A percentile compares a stretch with the other conserved stretches of the same genome.
phyloP scores from a whole-genome alignment of 2,888 invertebrate species.

The Drymonia ruficornis region DNA sequence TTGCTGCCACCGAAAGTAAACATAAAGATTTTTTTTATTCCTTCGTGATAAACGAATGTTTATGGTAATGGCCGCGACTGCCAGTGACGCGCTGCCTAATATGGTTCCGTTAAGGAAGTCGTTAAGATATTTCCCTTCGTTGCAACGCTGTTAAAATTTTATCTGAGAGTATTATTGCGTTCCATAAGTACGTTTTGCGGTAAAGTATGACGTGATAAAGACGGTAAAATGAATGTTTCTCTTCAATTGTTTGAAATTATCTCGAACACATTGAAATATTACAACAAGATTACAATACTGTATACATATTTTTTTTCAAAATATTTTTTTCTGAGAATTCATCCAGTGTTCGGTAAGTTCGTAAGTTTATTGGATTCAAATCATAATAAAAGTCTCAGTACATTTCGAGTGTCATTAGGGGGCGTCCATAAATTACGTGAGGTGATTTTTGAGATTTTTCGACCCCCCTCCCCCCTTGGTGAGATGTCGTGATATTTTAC shows the following conservation, averaged over 20 bases:
- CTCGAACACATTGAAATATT: neutral
- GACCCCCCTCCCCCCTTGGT: too few relatives aligned
- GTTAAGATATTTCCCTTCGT: slow-evolving; percentile 12
- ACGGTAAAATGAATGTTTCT: neutral
- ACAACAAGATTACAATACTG: too few relatives aligned
- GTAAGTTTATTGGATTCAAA: too few relatives aligned
- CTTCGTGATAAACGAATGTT: slow-evolving; percentile 6
- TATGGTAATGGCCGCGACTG: slow-evolving; percentile 2
- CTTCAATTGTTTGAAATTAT: neutral
- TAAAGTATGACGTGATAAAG: neutral
- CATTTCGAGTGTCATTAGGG: too few relatives aligned
- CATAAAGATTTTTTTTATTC: neutral
- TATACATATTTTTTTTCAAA: too few relatives aligned
- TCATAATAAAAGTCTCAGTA: too few relatives aligned
- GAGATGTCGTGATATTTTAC: too few relatives aligned
- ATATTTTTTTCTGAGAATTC: too few relatives aligned
- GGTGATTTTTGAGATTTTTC: too few relatives aligned
- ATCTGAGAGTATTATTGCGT: neutral
- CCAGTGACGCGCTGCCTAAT: neutral
- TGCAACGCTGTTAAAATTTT: slow-evolving; percentile 8
- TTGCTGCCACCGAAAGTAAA: neutral
- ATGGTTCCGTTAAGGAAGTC: slow-evolving; percentile 2
- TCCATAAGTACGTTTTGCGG: neutral
- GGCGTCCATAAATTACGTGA: too few relatives aligned
- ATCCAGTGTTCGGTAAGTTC: too few relatives aligned